Percentiles rank a stretch among this genome's conserved stretches.
These are phyloP conservation scores for Rhopilema esculentum DNA, from an alignment of 30 jellyfish, hydroid and myxozoan genomes.

Conservation along the genomic window DNA sequence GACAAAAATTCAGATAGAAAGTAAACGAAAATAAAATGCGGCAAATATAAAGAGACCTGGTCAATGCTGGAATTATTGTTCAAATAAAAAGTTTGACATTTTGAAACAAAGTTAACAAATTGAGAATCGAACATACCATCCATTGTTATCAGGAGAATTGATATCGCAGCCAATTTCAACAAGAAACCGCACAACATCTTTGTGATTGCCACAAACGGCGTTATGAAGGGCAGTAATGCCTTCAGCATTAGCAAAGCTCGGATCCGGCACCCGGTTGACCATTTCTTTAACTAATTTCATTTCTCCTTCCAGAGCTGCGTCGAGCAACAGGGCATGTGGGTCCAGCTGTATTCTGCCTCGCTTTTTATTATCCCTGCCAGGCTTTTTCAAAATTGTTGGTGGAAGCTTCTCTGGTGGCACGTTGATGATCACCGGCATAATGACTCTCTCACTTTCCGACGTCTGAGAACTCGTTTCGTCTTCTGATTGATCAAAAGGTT, in stretches of 20 bases:
- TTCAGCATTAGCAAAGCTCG: slow-evolving; percentile 96
- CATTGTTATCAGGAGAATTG: slow-evolving; percentile 97
- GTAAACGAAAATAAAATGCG: background rate
- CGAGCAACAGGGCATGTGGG: slow-evolving; percentile 94
- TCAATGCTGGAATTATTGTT: background rate
- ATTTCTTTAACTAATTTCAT: slow-evolving; percentile 75
- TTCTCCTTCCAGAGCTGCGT: slow-evolving; percentile 99
- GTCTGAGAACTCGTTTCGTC: slow-evolving; percentile 69
- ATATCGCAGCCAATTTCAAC: slow-evolving; percentile 98
- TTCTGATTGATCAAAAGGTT: slow-evolving; percentile 36
- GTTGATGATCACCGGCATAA: slow-evolving; percentile 79
- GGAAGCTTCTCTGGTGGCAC: slow-evolving; percentile 97
- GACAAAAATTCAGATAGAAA: background rate
- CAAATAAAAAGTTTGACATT: background rate
- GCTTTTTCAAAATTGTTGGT: slow-evolving; percentile 90
- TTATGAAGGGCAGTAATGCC: slow-evolving; percentile 98
- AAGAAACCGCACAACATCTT: slow-evolving; percentile 86
- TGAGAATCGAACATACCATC: slow-evolving; percentile 79
- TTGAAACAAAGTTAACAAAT: background rate
- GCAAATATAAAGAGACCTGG: too few species aligned
- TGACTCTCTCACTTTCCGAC: slow-evolving; percentile 58
- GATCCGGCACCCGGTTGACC: slow-evolving; percentile 91
- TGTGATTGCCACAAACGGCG: slow-evolving; percentile 98
- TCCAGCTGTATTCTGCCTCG: slow-evolving; percentile 92
- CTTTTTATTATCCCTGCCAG: slow-evolving; percentile 88